phyloP scores from a whole-genome alignment of 1,140 invertebrate genomes.

The Paracyclopina nana region DNA sequence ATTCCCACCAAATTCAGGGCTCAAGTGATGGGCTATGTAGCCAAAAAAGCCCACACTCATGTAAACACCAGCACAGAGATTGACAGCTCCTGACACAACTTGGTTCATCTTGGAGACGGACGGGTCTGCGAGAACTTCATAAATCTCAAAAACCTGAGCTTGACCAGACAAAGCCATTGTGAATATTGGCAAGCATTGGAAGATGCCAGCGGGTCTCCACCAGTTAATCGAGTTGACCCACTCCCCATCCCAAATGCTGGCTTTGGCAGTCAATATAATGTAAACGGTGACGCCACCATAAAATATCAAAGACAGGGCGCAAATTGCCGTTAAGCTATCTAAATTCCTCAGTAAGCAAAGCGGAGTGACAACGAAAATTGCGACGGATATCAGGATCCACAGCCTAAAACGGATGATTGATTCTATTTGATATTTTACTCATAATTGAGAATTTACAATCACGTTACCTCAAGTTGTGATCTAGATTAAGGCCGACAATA shows the following conservation, averaged over 20 bases:
- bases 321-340: conserved; percentile 65
- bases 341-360: conserved; percentile 73
- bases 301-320: conserved; percentile 69
- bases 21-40: conserved; percentile 67
- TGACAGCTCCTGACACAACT: conserved; percentile 65
- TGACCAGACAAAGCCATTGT: conserved; percentile 87
- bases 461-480: conserved; percentile 43
- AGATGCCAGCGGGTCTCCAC: conserved; percentile 60
- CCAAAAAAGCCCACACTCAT: conserved; percentile 73
- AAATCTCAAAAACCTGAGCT: conserved; percentile 85
- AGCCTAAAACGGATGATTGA: no score
- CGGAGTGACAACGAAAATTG: conserved; percentile 66
- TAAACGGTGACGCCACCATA: conserved; percentile 59
- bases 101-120: conserved; percentile 70
- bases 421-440: no score
- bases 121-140: conserved; percentile 65
- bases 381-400: no score
- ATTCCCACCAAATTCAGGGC: conserved; percentile 45
- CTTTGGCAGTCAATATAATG: conserved; percentile 1
- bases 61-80: conserved; percentile 66
- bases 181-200: conserved; percentile 83
- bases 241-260: conserved; percentile 28
- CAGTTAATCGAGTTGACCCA: conserved; percentile 54
- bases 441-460: no score
- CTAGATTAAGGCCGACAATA: conserved; percentile 49